phyloP scores from a whole-genome alignment of 1,140 invertebrate species.

The Drosophila kikkawai region DNA sequence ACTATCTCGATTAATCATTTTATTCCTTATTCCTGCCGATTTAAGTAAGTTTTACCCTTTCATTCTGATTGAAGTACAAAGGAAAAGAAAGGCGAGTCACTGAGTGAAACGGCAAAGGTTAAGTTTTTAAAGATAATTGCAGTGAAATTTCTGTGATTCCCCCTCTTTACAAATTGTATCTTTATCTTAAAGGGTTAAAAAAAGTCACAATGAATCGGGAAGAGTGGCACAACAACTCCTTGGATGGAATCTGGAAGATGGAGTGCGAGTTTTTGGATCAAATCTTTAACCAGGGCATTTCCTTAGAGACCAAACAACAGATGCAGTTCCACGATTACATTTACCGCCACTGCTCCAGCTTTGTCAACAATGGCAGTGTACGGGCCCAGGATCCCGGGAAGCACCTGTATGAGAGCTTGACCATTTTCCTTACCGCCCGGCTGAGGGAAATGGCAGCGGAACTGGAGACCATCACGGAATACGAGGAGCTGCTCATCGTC shows the following conservation, averaged over 20 bases:
- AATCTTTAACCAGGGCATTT: slow-evolving; percentile 1
- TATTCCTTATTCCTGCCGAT: neutral
- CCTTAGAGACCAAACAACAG: neutral
- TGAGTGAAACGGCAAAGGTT: too few species aligned
- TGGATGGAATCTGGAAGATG: neutral
- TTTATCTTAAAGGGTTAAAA: neutral
- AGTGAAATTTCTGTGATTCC: slow-evolving; percentile 4
- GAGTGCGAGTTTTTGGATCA: neutral
- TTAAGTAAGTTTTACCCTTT: neutral
- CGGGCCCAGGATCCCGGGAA: neutral
- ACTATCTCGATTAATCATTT: neutral
- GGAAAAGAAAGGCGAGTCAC: neutral
- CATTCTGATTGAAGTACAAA: neutral
- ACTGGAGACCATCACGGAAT: slow-evolving; percentile 4
- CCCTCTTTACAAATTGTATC: neutral
- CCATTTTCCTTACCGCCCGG: neutral
- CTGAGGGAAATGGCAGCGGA: neutral
- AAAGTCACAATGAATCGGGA: slow-evolving; percentile 6
- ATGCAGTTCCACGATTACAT: slow-evolving; percentile 3
- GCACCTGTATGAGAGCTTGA: neutral
- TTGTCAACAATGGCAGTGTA: neutral
- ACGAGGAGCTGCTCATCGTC: neutral
- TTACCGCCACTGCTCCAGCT: slow-evolving; percentile 2
- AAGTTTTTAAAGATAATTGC: neutral
- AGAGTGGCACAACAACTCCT: too few species aligned